Percentiles rank a stretch among this genome's conserved stretches.
These are phyloP conservation scores for Eptatretus burgeri DNA, from an alignment of 2,113 vertebrate species.

Conservation along the genomic window DNA sequence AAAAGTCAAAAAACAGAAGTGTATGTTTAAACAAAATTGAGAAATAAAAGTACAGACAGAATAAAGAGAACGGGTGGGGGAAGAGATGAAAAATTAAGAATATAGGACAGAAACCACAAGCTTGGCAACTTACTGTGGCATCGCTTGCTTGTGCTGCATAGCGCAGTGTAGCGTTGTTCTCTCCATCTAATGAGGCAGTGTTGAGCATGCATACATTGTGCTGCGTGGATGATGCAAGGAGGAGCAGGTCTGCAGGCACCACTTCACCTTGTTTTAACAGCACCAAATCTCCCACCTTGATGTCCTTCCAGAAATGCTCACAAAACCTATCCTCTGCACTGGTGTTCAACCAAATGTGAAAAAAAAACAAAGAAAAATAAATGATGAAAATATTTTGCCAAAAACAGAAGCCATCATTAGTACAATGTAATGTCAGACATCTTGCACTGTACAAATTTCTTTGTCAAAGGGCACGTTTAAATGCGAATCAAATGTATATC, in stretches of 20 bases:
- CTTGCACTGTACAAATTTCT: no score
- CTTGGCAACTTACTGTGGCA: constrained; percentile 38
- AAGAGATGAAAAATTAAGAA: no score
- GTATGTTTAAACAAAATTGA: no score
- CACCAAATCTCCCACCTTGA: constrained; percentile 58
- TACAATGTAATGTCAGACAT: no score
- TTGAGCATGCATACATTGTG: constrained; percentile 45
- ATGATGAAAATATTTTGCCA: no score
- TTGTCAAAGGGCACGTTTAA: no score
- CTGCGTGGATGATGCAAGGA: constrained; percentile 45
- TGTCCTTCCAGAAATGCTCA: constrained; percentile 47
- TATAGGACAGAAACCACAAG: neutral
- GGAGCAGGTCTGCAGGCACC: constrained; percentile 55
- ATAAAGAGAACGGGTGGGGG: no score
- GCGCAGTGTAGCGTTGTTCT: constrained; percentile 76
- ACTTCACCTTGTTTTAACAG: constrained; percentile 44
- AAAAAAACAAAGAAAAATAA: constrained; percentile 8
- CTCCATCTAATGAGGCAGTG: constrained; percentile 56
- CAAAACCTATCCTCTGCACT: constrained; percentile 7
- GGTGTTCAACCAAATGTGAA: no score
- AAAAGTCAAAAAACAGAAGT: no score
- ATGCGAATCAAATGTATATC: no score
- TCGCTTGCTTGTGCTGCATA: constrained; percentile 63
- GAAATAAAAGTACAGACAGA: no score
- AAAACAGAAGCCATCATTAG: no score